phyloP scores from a whole-genome alignment of 1,140 invertebrate genomes.

The Drosophila watanabei region DNA sequence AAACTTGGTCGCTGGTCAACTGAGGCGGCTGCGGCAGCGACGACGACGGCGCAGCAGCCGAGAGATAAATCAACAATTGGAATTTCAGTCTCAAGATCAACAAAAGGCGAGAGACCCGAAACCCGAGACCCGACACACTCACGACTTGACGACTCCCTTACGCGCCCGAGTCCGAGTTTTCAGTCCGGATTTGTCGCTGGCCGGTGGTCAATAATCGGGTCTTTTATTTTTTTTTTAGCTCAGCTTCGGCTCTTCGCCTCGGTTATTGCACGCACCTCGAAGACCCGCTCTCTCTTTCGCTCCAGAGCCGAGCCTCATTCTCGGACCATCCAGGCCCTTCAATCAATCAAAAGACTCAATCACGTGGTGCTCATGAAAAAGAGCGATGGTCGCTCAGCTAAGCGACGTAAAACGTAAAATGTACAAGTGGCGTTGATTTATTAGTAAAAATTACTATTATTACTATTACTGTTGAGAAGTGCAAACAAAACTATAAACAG shows the following conservation, averaged over 20 bases:
- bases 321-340: conserved; percentile 34
- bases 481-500: background rate
- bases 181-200: conserved; percentile 33
- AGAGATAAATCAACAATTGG: conserved; percentile 83
- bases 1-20: conserved; percentile 80
- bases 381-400: background rate
- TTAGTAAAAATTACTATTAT: background rate
- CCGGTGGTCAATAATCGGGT: conserved; percentile 30
- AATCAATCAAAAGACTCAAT: conserved; percentile 25
- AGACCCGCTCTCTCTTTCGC: conserved; percentile 4
- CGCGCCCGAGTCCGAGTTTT: conserved; percentile 36
- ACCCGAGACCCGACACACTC: conserved; percentile 19
- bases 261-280: conserved; percentile 35
- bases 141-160: conserved; percentile 29
- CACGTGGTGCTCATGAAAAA: background rate
- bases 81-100: conserved; percentile 76
- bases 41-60: conserved; percentile 38
- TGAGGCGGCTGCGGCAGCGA: conserved; percentile 11
- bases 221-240: conserved; percentile 20
- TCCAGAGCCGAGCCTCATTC: conserved; percentile 12
- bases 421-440: conserved; percentile 6
- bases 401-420: background rate
- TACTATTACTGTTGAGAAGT: background rate
- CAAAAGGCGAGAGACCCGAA: conserved; percentile 54
- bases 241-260: conserved; percentile 34